Conservation (phyloP, 2,113 vertebrate genomes). For the Cyanoliseus patagonus region DNA sequence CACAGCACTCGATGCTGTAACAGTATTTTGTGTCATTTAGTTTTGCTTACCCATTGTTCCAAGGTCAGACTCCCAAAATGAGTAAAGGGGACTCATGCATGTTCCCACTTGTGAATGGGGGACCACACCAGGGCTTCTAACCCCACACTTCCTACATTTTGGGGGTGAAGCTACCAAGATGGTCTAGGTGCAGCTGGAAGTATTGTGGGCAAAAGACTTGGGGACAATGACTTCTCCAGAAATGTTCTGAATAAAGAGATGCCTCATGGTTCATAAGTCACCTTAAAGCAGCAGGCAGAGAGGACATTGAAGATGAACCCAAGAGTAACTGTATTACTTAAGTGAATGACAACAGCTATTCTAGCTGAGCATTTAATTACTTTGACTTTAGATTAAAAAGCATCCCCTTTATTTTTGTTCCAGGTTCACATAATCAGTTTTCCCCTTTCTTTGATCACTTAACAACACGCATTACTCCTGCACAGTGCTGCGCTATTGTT, state of each 20-base stretch:
- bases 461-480: neutral
- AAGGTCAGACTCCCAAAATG: neutral
- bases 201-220: neutral
- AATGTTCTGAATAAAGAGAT: neutral
- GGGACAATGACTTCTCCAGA: neutral
- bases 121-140: neutral
- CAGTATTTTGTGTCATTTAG: neutral
- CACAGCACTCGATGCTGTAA: rapidly evolving
- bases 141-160: neutral
- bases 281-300: slow-evolving; percentile 1
- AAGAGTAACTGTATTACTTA: neutral
- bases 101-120: no score
- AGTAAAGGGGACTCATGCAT: rapidly evolving
- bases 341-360: slow-evolving; percentile 17
- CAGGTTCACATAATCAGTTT: slow-evolving; percentile 25
- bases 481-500: neutral
- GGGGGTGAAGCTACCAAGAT: neutral
- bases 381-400: neutral
- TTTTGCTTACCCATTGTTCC: neutral
- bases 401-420: slow-evolving; percentile 28
- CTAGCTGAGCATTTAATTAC: slow-evolving; percentile 34
- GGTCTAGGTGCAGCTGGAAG: neutral
- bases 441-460: slow-evolving; percentile 30
- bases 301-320: neutral
- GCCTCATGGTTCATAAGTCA: neutral